A percentile compares a stretch with the other conserved stretches of the same genome.
phyloP scores from a whole-genome alignment of 2,797 vertebrate species.

The Microctenopoma lineatum region DNA sequence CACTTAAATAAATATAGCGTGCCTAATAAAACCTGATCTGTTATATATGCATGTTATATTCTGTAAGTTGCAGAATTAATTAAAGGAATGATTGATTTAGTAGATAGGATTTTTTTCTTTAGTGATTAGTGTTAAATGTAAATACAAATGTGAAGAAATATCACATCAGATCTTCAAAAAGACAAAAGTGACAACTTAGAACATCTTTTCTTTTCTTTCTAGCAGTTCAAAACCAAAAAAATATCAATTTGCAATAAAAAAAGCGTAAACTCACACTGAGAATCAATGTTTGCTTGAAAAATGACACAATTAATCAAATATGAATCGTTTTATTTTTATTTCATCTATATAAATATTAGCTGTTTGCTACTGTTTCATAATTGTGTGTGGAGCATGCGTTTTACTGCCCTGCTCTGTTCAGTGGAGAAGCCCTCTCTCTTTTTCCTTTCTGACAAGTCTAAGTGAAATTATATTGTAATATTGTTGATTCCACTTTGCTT shows the following conservation, averaged over 20 bases:
- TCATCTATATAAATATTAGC: not conserved
- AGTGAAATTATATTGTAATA: conserved; percentile 63
- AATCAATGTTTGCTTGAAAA: not conserved
- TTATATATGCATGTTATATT: not conserved
- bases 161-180: not conserved
- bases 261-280: not conserved
- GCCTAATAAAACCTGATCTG: not conserved
- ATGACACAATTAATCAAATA: not conserved
- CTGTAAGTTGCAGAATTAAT: not conserved
- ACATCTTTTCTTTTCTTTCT: not conserved
- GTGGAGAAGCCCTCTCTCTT: conserved; percentile 28
- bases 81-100: not conserved
- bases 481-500: conserved; percentile 67
- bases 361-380: not conserved
- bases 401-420: conserved; percentile 49
- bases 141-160: not conserved
- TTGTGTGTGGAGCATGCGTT: conserved; percentile 10
- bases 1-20: not conserved
- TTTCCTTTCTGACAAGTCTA: conserved; percentile 46
- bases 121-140: not conserved
- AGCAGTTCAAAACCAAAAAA: not conserved
- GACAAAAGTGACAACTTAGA: not conserved
- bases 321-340: not conserved
- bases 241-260: not conserved
- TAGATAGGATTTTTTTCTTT: not conserved